Base-by-base conservation (phyloP, 2,113 vertebrate genomes). In the Vulpes lagopus region DNA sequence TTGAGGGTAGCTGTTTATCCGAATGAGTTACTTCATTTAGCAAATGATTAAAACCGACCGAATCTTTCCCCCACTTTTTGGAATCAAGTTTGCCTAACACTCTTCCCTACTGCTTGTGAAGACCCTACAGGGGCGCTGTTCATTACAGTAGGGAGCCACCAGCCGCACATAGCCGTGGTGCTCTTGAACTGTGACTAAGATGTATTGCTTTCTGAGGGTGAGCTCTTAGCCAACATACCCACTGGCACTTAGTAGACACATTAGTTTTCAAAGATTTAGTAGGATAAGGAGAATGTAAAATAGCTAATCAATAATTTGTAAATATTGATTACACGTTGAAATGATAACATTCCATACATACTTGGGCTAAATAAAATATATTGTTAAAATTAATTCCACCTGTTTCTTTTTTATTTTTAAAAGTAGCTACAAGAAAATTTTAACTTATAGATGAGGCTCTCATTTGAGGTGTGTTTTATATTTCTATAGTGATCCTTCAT, bases 151-250 rank as follows among this genome's bases (percentile, higher is more conserved):
- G 55, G 62, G 27, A 17, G 59, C 16, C 8, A 1, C 4, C 2
- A 3, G 19, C 32, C 0, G 0, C 38, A n/a, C 30, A 22, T 6
- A 14, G 71, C 51, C 20, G 16, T 0, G 8, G 11, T 22, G 79
- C 25, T 53, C 71, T 19, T 2, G 12, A 88, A 38, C n/a, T 8
- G 32, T 10, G 30, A 3, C 49, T 12, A 19, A 30, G 22, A 8
- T 0, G 6, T 3, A 55, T 62, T 27, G 53, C 65, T 25, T 0
- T 25, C 80, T 81, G 73, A 67, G n/a, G 64, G n/a, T 3, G 27
- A 20, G 6, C 17, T 22, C 74, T 30, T 53, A 74, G 60, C 27
- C 76, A 15, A 11, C 23, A 67, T 16, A 14, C 76, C 1, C 1
- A 15, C 32, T 20, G 59, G 69, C 1, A 19, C 65, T 94, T 55